Percentiles rank a stretch among this genome's conserved stretches.
These are phyloP conservation scores for Tenthredo notha DNA, from an alignment of 2,888 invertebrate genomes.

Conservation along the genomic window DNA sequence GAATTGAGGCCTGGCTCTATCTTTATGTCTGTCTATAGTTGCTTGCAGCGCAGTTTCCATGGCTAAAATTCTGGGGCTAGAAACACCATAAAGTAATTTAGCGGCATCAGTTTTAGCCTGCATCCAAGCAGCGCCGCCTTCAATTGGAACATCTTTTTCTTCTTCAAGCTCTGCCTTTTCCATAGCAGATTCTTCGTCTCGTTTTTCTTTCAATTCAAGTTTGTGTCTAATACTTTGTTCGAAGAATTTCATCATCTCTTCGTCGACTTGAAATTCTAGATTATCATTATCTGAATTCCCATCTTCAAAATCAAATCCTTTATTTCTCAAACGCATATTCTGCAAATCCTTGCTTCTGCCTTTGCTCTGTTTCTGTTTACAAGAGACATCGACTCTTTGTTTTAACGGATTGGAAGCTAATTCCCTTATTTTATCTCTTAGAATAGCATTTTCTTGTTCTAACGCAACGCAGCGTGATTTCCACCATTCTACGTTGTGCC, in stretches of 20 bases:
- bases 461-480: constrained; percentile 72
- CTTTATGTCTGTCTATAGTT: constrained; percentile 83
- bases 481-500: constrained; percentile 75
- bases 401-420: constrained; percentile 50
- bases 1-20: constrained; percentile 82
- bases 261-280: constrained; percentile 82
- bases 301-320: constrained; percentile 56
- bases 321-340: background rate
- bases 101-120: constrained; percentile 76
- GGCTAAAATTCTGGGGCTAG: constrained; percentile 84
- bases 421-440: constrained; percentile 65
- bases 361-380: background rate
- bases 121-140: constrained; percentile 66
- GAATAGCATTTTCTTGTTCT: constrained; percentile 71
- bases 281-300: constrained; percentile 70
- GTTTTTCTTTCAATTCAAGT: constrained; percentile 74
- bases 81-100: constrained; percentile 83
- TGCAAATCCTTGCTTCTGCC: constrained; percentile 16
- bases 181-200: constrained; percentile 60
- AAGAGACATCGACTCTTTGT: background rate
- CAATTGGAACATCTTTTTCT: constrained; percentile 55
- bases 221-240: constrained; percentile 82
- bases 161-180: constrained; percentile 55
- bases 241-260: constrained; percentile 84
- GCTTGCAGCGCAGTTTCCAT: constrained; percentile 87